These are phyloP conservation scores for Pseudorectes ferrugineus DNA, from an alignment of 2,113 vertebrate genomes.

Conservation along the genomic window DNA sequence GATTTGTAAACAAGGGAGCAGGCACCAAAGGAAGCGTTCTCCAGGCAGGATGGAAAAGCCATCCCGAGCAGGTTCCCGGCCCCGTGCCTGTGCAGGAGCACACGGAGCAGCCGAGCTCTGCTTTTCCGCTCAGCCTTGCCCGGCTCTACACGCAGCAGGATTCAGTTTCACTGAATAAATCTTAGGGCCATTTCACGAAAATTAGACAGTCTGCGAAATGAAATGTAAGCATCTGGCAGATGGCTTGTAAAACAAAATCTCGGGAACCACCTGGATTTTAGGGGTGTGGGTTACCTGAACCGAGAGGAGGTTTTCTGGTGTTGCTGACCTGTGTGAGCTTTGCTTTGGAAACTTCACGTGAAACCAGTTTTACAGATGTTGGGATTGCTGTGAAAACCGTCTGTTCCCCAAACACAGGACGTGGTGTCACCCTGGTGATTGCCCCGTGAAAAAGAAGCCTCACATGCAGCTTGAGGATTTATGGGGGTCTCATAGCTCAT, in stretches of 20 bases:
- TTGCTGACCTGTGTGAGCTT: neutral
- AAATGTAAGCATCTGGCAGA: constrained; percentile 41
- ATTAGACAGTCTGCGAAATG: constrained; percentile 36
- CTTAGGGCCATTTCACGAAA: constrained; percentile 34
- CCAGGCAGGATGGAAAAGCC: neutral
- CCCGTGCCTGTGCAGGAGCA: neutral
- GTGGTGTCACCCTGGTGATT: neutral
- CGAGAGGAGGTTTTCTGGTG: neutral
- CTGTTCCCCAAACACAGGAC: neutral
- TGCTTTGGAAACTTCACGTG: neutral
- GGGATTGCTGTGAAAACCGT: neutral
- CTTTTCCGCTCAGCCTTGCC: neutral
- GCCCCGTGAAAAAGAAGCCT: neutral
- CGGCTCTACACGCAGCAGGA: neutral
- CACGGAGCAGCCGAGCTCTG: neutral
- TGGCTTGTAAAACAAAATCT: constrained; percentile 66
- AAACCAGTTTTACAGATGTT: neutral
- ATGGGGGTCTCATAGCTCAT: neutral
- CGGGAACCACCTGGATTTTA: constrained; percentile 47
- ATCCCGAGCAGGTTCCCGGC: rapidly evolving
- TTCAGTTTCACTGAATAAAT: constrained; percentile 44
- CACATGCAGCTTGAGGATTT: neutral
- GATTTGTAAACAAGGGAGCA: neutral
- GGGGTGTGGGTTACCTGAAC: constrained; percentile 3
- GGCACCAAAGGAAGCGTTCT: rapidly evolving